Evolutionary conservation across 2,888 invertebrate genomes (phyloP).

Genomic region (Clostera curtula): DNA sequence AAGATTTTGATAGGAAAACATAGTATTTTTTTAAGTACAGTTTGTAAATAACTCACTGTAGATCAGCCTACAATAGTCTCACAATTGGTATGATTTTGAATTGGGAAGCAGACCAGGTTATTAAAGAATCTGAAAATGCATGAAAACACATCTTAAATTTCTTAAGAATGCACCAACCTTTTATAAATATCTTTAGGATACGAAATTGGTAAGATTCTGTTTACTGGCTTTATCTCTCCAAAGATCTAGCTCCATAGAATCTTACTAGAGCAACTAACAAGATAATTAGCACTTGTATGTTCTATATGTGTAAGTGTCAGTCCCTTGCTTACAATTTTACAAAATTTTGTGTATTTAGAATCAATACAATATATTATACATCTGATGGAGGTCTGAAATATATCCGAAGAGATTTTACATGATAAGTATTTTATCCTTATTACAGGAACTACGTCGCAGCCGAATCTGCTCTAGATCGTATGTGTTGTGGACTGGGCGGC

Average conservation of each 20-base stretch:
- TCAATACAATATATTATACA: slow-evolving; percentile 1
- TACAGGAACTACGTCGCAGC: slow-evolving; percentile 94
- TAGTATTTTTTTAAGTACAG: neutral
- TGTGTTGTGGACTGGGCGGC: slow-evolving; percentile 98
- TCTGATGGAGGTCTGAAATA: no score
- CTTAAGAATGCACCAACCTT: no score
- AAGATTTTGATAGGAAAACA: no score
- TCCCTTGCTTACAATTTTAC: slow-evolving; percentile 51
- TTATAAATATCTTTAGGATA: neutral
- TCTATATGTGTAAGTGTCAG: slow-evolving; percentile 58
- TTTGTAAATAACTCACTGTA: neutral
- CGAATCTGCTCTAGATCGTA: slow-evolving; percentile 95
- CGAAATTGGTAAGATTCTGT: slow-evolving; percentile 40
- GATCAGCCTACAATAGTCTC: no score
- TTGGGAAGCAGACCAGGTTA: no score
- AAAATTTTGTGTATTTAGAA: neutral
- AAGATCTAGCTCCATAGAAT: slow-evolving; percentile 29
- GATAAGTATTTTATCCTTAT: no score
- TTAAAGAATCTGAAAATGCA: no score
- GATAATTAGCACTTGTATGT: slow-evolving; percentile 63
- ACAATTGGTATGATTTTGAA: no score
- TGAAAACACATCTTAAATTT: no score
- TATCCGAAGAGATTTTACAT: no score
- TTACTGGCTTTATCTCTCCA: slow-evolving; percentile 23
- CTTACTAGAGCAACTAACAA: slow-evolving; percentile 57